A percentile compares a stretch with the other conserved stretches of the same genome.
Evolutionary conservation across 1,140 invertebrate species (phyloP).

Genomic region (Nymphalis io): DNA sequence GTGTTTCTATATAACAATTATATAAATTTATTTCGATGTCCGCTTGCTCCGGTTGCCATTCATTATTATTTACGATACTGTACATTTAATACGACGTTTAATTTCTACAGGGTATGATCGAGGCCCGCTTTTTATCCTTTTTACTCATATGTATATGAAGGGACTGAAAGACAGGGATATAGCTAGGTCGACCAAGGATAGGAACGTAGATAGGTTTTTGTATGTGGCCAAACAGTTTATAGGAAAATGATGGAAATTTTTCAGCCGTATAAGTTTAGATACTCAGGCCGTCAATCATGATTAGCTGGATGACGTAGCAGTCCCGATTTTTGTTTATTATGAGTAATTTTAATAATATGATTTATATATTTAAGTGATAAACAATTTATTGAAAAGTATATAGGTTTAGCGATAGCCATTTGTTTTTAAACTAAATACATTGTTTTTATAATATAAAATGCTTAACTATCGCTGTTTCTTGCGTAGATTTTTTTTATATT

Average conservation of each 20-base stretch:
- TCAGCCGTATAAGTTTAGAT: constrained; percentile 38
- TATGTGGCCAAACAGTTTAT: constrained; percentile 63
- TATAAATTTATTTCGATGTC: constrained; percentile 21
- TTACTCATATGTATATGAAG: constrained; percentile 64
- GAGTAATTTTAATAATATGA: neutral
- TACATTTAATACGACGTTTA: constrained; percentile 37
- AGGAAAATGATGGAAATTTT: constrained; percentile 50
- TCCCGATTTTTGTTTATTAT: neutral
- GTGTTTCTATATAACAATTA: constrained; percentile 12
- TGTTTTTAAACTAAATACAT: too few relatives aligned
- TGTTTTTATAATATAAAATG: too few relatives aligned
- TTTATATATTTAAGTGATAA: neutral
- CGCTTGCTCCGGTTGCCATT: constrained; percentile 52
- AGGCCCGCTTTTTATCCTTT: constrained; percentile 58
- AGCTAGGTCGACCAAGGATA: constrained; percentile 63
- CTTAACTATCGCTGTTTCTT: too few relatives aligned
- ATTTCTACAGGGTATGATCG: constrained; percentile 64
- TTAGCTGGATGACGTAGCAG: neutral
- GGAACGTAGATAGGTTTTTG: constrained; percentile 69
- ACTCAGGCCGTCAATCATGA: constrained; percentile 17
- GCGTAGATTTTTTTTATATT: neutral
- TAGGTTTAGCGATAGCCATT: neutral
- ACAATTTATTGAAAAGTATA: neutral
- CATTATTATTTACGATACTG: constrained; percentile 37
- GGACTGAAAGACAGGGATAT: constrained; percentile 77